phyloP scores from a whole-genome alignment of 2,888 invertebrate genomes.

The Dolichopus griseipennis region DNA sequence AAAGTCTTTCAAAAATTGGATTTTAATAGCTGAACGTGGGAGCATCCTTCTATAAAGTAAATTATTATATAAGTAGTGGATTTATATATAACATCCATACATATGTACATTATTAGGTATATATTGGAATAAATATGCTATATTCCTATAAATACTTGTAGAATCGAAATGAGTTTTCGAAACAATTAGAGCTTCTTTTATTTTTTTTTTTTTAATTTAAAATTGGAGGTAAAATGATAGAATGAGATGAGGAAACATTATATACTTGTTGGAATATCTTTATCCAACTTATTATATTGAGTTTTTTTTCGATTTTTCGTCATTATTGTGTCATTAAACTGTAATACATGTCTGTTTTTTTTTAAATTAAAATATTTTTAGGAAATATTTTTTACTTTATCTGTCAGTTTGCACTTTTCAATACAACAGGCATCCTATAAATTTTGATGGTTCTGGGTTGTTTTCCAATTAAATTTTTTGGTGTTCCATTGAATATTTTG shows the following conservation, averaged over 20 bases:
- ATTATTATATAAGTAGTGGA: background rate
- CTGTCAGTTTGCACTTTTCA: too few relatives aligned
- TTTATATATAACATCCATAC: background rate
- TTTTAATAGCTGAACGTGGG: slow-evolving; percentile 2
- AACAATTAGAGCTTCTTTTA: background rate
- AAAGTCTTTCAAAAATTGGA: background rate
- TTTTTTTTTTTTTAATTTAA: background rate
- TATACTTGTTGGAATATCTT: background rate
- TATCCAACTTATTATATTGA: background rate
- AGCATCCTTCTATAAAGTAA: background rate
- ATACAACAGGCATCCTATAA: too few relatives aligned
- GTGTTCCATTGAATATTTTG: too few relatives aligned
- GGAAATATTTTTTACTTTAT: too few relatives aligned
- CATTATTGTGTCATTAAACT: too few relatives aligned
- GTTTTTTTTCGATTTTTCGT: background rate
- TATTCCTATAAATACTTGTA: background rate
- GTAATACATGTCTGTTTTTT: too few relatives aligned
- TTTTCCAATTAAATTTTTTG: too few relatives aligned
- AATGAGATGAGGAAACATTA: background rate
- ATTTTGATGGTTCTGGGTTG: too few relatives aligned
- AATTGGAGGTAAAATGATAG: background rate
- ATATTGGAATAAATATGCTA: background rate
- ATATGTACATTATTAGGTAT: background rate
- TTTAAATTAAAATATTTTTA: too few relatives aligned
- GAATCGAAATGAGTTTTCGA: background rate